Evolutionary conservation across 2,888 invertebrate genomes (phyloP), one percentile per base, ranked within the genome.

Genomic region (Hypena proboscidalis): DNA sequence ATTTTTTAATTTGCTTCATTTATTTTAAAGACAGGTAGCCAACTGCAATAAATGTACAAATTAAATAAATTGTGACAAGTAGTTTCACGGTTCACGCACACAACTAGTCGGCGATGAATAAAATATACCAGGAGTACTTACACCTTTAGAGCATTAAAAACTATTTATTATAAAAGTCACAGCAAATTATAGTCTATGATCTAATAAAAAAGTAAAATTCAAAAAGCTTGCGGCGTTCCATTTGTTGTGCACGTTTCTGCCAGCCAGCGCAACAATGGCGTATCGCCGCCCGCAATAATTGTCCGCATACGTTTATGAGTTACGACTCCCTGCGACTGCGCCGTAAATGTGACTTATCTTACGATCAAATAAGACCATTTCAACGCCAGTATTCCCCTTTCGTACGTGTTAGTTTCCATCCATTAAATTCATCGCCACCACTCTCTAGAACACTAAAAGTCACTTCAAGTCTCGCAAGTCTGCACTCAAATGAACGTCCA

Each of bases 241-340:
- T 70, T 70, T 67, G 67, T 68, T 69, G 69, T 67, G 46, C 44
- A 47, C n/a, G n/a, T n/a, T n/a, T n/a, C n/a, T n/a, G n/a, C n/a
- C n/a, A n/a, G n/a, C n/a, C 44, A 46, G 74, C 75, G 71, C 77
- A 80, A 81, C 80, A 81, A 82, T 77, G 41, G 67, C 48, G 65
- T 56, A 68, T 74, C 59, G 60, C 45, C 33, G 48, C 25, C 33
- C 60, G 59, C 73, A 80, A 80, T 57, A 64, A 39, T 53, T 63
- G 54, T 64, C 70, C 58, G 67, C 66, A 33, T 43, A 57, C 49
- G 51, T 75, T 75, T 71, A 75, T 67, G 68, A 74, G 58, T 53
- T 49, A 64, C 44, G 51, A 38, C n/a, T n/a, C n/a, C n/a, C n/a
- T n/a, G n/a, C n/a, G 27, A 17, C 14, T 58, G 48, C 58, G 43